Percentiles rank a stretch among this genome's conserved stretches.
These are phyloP conservation scores for Bettongia penicillata DNA, from an alignment of 2,113 vertebrate species.

Conservation along the genomic window DNA sequence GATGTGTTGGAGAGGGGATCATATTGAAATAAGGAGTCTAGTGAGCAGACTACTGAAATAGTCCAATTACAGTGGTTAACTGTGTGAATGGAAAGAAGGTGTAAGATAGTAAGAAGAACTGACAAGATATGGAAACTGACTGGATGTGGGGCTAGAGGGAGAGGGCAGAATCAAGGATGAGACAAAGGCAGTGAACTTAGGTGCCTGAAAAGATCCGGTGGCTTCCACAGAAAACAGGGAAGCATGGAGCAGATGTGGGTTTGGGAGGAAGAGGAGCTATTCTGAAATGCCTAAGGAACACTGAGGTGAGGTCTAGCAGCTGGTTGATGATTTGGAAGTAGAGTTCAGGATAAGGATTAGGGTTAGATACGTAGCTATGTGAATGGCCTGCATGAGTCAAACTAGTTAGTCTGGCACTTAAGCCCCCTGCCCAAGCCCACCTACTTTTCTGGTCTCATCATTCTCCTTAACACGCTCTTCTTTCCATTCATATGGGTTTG, in stretches of 20 bases:
- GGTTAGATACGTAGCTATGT: background rate
- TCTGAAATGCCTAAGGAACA: background rate
- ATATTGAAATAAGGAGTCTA: background rate
- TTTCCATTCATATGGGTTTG: background rate
- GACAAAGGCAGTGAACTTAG: background rate
- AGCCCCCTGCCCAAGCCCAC: background rate
- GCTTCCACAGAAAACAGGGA: background rate
- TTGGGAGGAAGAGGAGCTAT: background rate
- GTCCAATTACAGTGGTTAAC: background rate
- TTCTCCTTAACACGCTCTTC: background rate
- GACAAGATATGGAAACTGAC: background rate
- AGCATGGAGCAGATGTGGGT: background rate
- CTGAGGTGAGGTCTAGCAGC: background rate
- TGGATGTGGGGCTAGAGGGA: background rate
- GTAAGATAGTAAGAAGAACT: background rate
- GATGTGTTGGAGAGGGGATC: background rate
- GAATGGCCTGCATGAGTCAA: background rate
- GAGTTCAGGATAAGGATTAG: background rate
- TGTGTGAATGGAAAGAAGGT: background rate
- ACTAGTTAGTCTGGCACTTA: background rate
- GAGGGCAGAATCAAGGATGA: background rate
- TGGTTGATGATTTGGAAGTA: background rate
- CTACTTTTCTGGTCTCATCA: background rate
- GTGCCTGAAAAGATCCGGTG: background rate
- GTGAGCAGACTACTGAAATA: no score